phyloP scores from a whole-genome alignment of 2,113 vertebrate genomes.

The Smithornis capensis region DNA sequence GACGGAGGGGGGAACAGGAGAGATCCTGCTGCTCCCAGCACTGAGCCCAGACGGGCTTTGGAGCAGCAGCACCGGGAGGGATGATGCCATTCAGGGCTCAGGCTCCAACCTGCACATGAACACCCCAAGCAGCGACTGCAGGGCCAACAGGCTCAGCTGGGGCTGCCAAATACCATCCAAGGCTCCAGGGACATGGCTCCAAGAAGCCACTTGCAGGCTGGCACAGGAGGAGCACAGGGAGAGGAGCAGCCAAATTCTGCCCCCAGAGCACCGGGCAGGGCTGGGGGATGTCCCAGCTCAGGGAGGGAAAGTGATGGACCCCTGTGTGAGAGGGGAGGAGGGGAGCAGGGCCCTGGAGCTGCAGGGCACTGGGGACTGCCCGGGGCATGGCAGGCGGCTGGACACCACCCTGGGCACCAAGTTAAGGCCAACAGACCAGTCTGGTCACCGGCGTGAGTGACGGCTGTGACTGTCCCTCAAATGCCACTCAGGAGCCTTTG shows the following conservation, averaged over 20 bases:
- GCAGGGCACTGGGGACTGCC: neutral
- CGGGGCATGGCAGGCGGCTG: neutral
- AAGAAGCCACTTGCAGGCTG: neutral
- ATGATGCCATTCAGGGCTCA: fast-evolving
- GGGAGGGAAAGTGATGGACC: neutral
- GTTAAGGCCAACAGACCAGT: neutral
- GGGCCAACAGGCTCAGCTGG: neutral
- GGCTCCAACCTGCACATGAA: neutral
- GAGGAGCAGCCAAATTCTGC: fast-evolving
- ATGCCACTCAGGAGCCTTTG: neutral
- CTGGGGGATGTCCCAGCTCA: neutral
- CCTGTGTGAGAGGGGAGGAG: neutral
- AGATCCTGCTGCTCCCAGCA: neutral
- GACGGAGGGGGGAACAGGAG: fast-evolving
- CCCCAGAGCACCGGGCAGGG: neutral
- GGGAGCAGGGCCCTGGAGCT: neutral
- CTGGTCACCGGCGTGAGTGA: neutral
- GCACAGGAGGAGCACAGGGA: neutral
- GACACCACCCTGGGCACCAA: neutral
- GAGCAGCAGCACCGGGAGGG: neutral
- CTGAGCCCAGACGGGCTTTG: fast-evolving
- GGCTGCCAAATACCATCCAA: neutral
- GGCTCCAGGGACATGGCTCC: neutral
- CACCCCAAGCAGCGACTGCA: fast-evolving
- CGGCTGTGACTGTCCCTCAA: neutral